phyloP scores from a whole-genome alignment of 2,888 invertebrate genomes.

The Empis stercorea region DNA sequence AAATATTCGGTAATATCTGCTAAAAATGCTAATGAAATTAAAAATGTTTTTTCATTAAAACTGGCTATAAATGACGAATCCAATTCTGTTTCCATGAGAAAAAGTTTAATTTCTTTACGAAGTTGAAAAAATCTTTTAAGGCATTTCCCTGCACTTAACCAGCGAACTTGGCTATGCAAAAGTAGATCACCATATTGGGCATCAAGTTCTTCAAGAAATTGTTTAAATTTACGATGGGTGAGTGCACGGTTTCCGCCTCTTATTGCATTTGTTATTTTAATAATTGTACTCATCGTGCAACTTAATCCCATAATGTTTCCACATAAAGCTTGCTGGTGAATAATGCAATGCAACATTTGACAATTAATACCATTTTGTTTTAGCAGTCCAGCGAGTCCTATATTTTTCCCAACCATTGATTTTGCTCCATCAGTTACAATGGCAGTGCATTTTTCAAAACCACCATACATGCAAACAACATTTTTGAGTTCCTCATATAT shows the following conservation, averaged over 20 bases:
- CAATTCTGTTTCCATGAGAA: constrained; percentile 3
- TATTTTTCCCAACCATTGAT: constrained; percentile 13
- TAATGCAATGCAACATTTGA: constrained; percentile 13
- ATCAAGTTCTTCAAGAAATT: constrained; percentile 11
- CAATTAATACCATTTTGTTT: constrained; percentile 9
- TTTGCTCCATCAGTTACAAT: constrained; percentile 12
- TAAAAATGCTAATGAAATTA: neutral
- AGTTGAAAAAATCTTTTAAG: constrained; percentile 10
- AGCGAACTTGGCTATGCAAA: constrained; percentile 13
- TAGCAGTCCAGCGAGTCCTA: constrained; percentile 2
- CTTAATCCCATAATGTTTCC: constrained; percentile 5
- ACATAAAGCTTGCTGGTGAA: constrained; percentile 8
- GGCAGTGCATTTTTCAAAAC: constrained; percentile 2
- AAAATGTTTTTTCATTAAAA: neutral
- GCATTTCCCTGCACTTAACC: constrained; percentile 13
- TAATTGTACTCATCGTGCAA: constrained; percentile 7
- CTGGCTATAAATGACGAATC: neutral
- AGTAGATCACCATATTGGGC: constrained; percentile 10
- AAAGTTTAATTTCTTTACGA: constrained; percentile 9
- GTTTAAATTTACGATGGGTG: constrained; percentile 8
- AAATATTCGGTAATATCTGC: constrained; percentile 1
- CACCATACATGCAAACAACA: neutral
- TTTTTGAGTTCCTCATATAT: neutral
- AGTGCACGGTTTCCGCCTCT: neutral
- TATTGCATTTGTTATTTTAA: constrained; percentile 3